Evolutionary conservation across 2,797 vertebrate species (phyloP).

Genomic region (Poecilia picta): DNA sequence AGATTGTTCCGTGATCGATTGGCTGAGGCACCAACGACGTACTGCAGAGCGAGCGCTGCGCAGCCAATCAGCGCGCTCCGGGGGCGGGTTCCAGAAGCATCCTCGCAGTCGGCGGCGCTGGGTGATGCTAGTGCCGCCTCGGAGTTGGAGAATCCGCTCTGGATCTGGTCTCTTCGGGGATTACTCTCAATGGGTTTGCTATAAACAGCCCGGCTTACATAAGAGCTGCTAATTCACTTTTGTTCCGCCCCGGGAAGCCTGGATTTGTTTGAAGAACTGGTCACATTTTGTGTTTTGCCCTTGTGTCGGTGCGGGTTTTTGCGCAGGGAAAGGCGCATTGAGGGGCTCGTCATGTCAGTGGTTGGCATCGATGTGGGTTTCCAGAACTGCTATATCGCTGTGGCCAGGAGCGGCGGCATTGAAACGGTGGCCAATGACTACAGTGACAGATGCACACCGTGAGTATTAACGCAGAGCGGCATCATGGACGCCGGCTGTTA

Average conservation of each 20-base stretch:
- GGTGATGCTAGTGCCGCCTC: conserved; percentile 60
- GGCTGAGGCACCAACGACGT: conserved; percentile 64
- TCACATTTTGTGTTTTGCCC: not conserved
- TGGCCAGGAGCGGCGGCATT: conserved; percentile 93
- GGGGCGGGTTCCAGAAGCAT: conserved; percentile 61
- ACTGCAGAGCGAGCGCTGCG: not conserved
- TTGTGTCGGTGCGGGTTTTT: conserved; percentile 51
- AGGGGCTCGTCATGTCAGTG: conserved; percentile 87
- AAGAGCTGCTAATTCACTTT: conserved; percentile 70
- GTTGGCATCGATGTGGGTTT: conserved; percentile 95
- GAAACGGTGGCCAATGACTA: conserved; percentile 96
- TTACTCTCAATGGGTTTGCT: conserved; percentile 76
- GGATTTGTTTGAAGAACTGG: conserved; percentile 18
- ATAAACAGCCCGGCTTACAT: conserved; percentile 76
- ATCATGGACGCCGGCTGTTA: conserved; percentile 59
- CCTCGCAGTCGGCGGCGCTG: conserved; percentile 51
- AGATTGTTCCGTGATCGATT: conserved; percentile 78
- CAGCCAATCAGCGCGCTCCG: conserved; percentile 61
- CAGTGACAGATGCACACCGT: conserved; percentile 98
- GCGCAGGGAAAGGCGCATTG: conserved; percentile 43
- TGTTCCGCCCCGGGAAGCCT: conserved; percentile 34
- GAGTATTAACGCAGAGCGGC: conserved; percentile 75
- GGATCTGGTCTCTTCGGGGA: conserved; percentile 68
- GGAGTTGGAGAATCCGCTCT: conserved; percentile 74
- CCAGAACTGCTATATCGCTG: conserved; percentile 94